Evolutionary conservation across 2,113 vertebrate genomes (phyloP).

Genomic region (Eurystomus gularis): DNA sequence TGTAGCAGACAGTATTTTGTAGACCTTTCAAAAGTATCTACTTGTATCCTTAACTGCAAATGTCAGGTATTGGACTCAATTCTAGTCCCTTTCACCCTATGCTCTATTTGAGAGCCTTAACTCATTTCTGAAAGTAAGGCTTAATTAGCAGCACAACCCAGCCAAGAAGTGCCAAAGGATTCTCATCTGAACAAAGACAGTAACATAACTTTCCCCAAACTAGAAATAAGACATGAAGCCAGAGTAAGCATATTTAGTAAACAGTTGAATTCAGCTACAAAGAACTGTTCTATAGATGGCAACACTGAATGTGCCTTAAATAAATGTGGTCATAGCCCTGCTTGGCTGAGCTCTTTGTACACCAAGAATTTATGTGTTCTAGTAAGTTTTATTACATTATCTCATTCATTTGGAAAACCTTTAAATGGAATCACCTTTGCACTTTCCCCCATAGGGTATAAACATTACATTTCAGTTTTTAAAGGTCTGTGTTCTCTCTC

Average conservation of each 20-base stretch:
- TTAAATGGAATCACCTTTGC: constrained; percentile 25
- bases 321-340: background rate
- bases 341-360: background rate
- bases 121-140: background rate
- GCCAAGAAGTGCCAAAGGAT: background rate
- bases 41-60: background rate
- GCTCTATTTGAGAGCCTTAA: background rate
- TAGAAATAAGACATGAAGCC: background rate
- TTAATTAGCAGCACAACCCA: background rate
- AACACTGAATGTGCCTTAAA: background rate
- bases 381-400: background rate
- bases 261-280: background rate
- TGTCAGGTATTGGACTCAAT: background rate
- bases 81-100: background rate
- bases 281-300: background rate
- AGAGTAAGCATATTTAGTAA: background rate
- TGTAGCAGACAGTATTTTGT: background rate
- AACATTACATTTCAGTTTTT: background rate
- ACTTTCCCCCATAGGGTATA: background rate
- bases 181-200: background rate
- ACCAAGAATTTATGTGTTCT: background rate
- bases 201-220: background rate
- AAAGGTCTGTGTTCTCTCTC: background rate
- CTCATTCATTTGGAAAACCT: background rate
- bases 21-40: background rate